phyloP scores from a whole-genome alignment of 2,113 vertebrate genomes.

The Syrrhaptes paradoxus region DNA sequence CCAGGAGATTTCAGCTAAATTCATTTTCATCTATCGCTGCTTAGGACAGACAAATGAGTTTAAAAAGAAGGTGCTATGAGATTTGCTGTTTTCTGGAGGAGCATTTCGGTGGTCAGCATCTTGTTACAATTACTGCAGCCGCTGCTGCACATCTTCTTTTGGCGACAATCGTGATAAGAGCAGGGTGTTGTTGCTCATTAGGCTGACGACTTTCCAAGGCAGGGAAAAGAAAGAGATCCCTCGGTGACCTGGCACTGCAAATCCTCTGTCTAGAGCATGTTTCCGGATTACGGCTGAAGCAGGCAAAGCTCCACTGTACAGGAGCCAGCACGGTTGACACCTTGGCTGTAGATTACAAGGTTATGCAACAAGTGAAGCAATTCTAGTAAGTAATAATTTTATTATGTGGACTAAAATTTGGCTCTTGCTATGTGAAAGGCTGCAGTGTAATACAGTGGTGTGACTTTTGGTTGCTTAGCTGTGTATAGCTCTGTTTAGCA shows the following conservation, averaged over 20 bases:
- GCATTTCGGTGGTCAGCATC: not conserved
- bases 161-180: not conserved
- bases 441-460: accelerated
- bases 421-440: not conserved
- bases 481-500: not conserved
- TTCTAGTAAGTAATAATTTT: not conserved
- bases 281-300: slow-evolving; percentile 57
- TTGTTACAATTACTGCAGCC: not conserved
- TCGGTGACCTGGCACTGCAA: slow-evolving; percentile 29
- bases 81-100: not conserved
- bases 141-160: not conserved
- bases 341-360: slow-evolving; percentile 44
- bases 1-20: not conserved
- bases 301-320: slow-evolving; percentile 32
- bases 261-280: not conserved
- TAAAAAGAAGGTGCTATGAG: not conserved
- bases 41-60: not conserved
- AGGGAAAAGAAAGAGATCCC: slow-evolving; percentile 11
- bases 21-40: not conserved
- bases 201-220: not conserved
- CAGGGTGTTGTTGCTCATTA: not conserved
- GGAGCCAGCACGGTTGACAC: not conserved
- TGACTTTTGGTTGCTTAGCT: not conserved
- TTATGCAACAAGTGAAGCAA: slow-evolving; percentile 35
- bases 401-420: not conserved